phyloP scores from a whole-genome alignment of 2,888 invertebrate genomes.

The Stenchaetothrips biformis region DNA sequence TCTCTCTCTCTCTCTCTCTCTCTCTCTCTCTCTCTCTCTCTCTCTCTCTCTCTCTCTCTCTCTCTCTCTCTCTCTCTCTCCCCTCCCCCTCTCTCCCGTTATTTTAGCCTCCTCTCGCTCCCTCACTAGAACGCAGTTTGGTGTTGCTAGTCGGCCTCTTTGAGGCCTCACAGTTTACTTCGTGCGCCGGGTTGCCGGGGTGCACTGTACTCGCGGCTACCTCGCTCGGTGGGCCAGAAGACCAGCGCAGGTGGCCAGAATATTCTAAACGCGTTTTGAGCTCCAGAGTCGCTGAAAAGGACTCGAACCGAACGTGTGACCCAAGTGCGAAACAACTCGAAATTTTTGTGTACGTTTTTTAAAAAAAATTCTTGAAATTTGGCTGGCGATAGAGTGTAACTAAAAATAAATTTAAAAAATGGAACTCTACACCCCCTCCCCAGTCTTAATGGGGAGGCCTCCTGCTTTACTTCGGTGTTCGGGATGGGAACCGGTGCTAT shows the following conservation, averaged over 20 bases:
- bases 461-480: too few relatives aligned
- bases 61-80: slow-evolving; percentile 22
- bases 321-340: too few relatives aligned
- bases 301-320: too few relatives aligned
- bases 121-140: neutral
- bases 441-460: too few relatives aligned
- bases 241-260: neutral
- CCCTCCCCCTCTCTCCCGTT: neutral
- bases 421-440: too few relatives aligned
- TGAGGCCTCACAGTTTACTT: neutral
- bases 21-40: neutral
- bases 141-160: neutral
- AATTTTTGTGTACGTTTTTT: too few relatives aligned
- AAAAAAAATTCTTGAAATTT: too few relatives aligned
- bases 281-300: too few relatives aligned
- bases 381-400: too few relatives aligned
- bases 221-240: neutral
- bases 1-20: neutral
- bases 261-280: too few relatives aligned
- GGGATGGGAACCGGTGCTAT: too few relatives aligned
- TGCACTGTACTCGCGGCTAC: neutral
- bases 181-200: neutral
- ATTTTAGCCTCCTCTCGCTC: neutral
- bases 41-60: neutral
- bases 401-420: too few relatives aligned